Conservation (phyloP, 2,113 vertebrate species). For the Madoqua kirkii region DNA sequence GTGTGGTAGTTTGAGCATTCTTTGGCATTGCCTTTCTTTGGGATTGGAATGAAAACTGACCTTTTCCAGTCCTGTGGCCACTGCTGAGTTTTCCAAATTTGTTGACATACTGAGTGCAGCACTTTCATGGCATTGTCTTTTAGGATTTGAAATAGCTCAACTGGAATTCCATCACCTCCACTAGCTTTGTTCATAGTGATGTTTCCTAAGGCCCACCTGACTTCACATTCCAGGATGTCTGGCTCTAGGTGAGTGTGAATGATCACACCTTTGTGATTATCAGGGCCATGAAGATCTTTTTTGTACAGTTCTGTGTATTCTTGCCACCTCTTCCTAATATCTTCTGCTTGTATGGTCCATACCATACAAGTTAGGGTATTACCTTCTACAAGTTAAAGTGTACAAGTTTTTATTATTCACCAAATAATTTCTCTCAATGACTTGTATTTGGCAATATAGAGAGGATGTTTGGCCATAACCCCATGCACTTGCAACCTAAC, state of each 20-base stretch:
- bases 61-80: background rate
- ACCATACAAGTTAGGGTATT: background rate
- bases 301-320: background rate
- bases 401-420: background rate
- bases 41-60: background rate
- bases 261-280: background rate
- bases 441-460: background rate
- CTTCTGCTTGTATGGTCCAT: background rate
- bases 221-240: background rate
- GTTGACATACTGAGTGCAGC: background rate
- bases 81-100: background rate
- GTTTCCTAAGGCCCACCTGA: background rate
- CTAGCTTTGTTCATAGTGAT: background rate
- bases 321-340: background rate
- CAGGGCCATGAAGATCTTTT: background rate
- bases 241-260: background rate
- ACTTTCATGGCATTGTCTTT: fast-evolving
- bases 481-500: background rate
- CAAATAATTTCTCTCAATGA: background rate
- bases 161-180: background rate
- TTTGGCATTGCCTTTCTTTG: background rate
- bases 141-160: background rate
- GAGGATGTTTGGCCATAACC: background rate
- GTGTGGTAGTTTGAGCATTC: background rate
- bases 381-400: background rate